Percentiles rank a stretch among this genome's conserved stretches.
phyloP scores from a whole-genome alignment of 2,888 invertebrate species.

The Hofmannophila pseudospretella region DNA sequence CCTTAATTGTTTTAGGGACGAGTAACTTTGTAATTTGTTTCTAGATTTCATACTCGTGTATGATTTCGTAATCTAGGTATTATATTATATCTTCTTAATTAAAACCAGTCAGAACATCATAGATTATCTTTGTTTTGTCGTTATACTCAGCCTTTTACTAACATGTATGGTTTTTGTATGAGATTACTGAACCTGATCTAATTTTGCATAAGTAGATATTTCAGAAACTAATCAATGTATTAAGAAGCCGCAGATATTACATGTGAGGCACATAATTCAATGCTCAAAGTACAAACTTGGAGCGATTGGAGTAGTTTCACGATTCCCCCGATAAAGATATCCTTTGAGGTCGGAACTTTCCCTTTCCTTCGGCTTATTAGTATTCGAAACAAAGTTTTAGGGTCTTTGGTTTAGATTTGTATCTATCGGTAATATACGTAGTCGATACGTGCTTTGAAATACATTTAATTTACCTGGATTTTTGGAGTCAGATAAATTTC shows the following conservation, averaged over 20 bases:
- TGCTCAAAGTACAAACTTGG: slow-evolving; percentile 8
- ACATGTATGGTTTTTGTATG: no score
- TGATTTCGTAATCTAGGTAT: no score
- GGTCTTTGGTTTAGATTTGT: slow-evolving; percentile 25
- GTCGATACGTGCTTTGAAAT: slow-evolving; percentile 18
- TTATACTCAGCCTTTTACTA: no score
- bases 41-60: no score
- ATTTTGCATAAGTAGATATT: no score
- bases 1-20: not conserved
- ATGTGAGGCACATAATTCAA: slow-evolving; percentile 3
- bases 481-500: not conserved
- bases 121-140: no score
- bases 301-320: slow-evolving; percentile 2
- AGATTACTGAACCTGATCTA: no score
- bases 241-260: not conserved
- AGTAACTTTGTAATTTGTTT: no score
- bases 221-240: not conserved
- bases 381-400: slow-evolving; percentile 27
- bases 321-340: slow-evolving; percentile 10
- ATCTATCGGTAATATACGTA: slow-evolving; percentile 21
- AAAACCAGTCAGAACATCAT: no score
- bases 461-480: slow-evolving; percentile 13
- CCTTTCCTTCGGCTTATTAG: slow-evolving; percentile 16
- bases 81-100: no score
- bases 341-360: slow-evolving; percentile 9